Evolutionary conservation across 2,888 invertebrate genomes (phyloP).

Genomic region (Drosophila fungiperda): DNA sequence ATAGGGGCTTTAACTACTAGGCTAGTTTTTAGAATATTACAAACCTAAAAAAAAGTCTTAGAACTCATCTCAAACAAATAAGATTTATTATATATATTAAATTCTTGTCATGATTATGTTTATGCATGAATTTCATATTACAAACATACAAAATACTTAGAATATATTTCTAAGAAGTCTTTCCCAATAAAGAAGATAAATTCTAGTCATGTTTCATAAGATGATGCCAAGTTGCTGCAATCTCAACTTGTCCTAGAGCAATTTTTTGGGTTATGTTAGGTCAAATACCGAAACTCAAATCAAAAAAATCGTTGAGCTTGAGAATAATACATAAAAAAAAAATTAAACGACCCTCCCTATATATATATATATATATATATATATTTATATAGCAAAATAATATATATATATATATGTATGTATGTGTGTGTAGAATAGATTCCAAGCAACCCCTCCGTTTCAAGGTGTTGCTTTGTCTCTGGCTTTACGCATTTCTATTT

Average conservation of each 20-base stretch:
- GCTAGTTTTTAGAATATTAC: background rate
- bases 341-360: slow-evolving; percentile 16
- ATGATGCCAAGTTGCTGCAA: background rate
- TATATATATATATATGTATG: slow-evolving; percentile 11
- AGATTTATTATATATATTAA: background rate
- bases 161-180: background rate
- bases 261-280: background rate
- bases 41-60: background rate
- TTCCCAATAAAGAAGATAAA: background rate
- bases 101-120: background rate
- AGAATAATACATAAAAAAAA: background rate
- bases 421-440: slow-evolving; percentile 18
- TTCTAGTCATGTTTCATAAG: background rate
- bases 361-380: background rate
- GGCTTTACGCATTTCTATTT: slow-evolving; percentile 60
- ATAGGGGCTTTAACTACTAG: background rate
- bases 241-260: background rate
- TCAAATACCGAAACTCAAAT: background rate
- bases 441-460: slow-evolving; percentile 46
- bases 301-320: background rate
- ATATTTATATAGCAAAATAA: background rate
- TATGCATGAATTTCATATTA: no score
- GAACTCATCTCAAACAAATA: background rate
- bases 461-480: slow-evolving; percentile 76
- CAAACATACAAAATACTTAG: background rate